Evolutionary conservation across 2,113 vertebrate species (phyloP).

Genomic region (Colaptes auratus): DNA sequence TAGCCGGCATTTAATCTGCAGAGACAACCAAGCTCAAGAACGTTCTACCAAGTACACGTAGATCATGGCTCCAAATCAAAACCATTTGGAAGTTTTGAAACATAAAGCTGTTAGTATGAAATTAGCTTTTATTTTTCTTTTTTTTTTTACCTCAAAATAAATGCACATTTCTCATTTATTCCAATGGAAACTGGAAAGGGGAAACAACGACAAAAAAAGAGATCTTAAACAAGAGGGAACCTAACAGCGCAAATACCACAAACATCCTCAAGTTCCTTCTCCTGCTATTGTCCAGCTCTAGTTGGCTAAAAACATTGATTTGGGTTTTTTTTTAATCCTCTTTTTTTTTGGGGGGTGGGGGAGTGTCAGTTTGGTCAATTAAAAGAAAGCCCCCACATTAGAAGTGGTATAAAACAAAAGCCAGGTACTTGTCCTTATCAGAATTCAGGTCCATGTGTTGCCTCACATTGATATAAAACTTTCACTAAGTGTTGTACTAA

Average conservation of each 20-base stretch:
- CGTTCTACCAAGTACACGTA: constrained; percentile 20
- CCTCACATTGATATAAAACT: constrained; percentile 53
- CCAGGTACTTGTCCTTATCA: constrained; percentile 15
- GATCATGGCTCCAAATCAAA: constrained; percentile 15
- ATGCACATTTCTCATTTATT: constrained; percentile 71
- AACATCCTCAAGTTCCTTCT: neutral
- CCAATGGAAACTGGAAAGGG: constrained; percentile 53
- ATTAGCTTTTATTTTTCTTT: constrained; percentile 81
- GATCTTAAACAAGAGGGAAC: constrained; percentile 23
- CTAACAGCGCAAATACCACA: constrained; percentile 13
- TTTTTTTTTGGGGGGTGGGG: neutral
- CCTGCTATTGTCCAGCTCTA: neutral
- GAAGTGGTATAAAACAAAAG: constrained; percentile 50
- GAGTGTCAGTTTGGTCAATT: constrained; percentile 25
- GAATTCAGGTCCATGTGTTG: constrained; percentile 30
- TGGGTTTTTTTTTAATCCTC: neutral
- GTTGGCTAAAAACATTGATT: constrained; percentile 15
- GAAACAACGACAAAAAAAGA: neutral
- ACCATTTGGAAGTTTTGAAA: constrained; percentile 41
- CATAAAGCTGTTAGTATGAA: constrained; percentile 76
- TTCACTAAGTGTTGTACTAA: constrained; percentile 51
- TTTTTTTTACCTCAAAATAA: constrained; percentile 76
- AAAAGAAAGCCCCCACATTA: constrained; percentile 22
- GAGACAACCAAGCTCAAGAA: neutral
- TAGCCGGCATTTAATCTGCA: neutral